phyloP scores from a whole-genome alignment of 2,888 invertebrate species.

The Chymomyza procnemis region DNA sequence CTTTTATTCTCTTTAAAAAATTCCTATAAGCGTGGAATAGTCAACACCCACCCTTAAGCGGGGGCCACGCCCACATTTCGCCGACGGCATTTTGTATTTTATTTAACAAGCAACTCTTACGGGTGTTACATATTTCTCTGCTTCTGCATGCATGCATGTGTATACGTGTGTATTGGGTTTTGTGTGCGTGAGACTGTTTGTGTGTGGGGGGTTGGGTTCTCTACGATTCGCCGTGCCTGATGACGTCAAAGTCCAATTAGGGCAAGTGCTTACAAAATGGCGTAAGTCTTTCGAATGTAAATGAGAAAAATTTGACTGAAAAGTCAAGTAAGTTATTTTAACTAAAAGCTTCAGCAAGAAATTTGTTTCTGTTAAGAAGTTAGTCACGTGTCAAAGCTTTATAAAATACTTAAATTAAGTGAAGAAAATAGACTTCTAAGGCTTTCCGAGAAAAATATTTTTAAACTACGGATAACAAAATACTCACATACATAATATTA shows the following conservation, averaged over 20 bases:
- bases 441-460: no score
- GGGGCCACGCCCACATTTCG: slow-evolving; percentile 59
- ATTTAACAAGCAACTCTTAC: background rate
- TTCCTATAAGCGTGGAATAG: no score
- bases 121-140: background rate
- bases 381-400: no score
- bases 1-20: no score
- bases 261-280: background rate
- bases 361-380: no score
- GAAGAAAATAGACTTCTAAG: no score
- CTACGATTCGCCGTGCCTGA: background rate
- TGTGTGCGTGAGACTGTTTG: background rate
- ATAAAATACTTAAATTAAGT: no score
- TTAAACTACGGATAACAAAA: no score
- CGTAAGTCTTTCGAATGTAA: background rate
- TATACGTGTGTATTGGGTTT: background rate
- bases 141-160: no score
- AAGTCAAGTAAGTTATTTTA: no score
- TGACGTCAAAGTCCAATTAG: background rate
- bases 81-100: slow-evolving; percentile 60
- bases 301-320: background rate
- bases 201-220: background rate
- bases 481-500: no score
- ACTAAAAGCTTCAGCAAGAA: no score
- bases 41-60: background rate